phyloP scores from a whole-genome alignment of 2,797 vertebrate species.

The Halcyon leucocephala region DNA sequence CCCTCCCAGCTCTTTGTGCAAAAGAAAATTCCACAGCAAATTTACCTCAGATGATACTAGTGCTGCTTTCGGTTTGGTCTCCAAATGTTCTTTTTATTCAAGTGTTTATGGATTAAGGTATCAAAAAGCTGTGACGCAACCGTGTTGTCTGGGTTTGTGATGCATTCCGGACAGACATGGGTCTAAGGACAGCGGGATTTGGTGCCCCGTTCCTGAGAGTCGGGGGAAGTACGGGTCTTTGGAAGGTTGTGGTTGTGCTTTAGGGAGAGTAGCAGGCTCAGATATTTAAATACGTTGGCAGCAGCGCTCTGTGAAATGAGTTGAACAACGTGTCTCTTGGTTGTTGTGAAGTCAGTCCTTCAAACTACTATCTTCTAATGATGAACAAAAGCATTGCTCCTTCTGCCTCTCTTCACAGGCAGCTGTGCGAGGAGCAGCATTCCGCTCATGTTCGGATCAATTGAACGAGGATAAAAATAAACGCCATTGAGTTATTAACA shows the following conservation, averaged over 20 bases:
- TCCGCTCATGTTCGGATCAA: neutral
- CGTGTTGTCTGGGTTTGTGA: neutral
- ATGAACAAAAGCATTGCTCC: neutral
- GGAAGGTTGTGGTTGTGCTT: neutral
- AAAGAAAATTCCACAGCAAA: conserved; percentile 62
- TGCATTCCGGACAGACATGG: accelerated
- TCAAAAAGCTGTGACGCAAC: neutral
- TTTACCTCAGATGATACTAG: conserved; percentile 23
- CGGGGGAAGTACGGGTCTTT: neutral
- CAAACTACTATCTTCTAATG: neutral
- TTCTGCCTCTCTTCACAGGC: neutral
- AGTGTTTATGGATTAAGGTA: neutral
- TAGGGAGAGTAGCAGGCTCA: conserved; percentile 4
- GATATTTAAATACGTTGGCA: conserved; percentile 22
- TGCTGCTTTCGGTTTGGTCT: neutral
- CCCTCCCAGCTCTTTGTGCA: conserved; percentile 60
- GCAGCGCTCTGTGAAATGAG: neutral
- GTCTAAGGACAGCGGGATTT: neutral
- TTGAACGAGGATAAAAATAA: neutral
- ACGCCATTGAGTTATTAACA: neutral
- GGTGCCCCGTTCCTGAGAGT: neutral
- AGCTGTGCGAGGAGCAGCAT: neutral
- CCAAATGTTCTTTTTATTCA: neutral
- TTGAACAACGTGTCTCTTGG: neutral
- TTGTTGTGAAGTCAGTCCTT: neutral